A percentile compares a stretch with the other conserved stretches of the same genome.
These are phyloP conservation scores for Poecilia gillii DNA, from an alignment of 2,797 vertebrate genomes.

Conservation along the genomic window DNA sequence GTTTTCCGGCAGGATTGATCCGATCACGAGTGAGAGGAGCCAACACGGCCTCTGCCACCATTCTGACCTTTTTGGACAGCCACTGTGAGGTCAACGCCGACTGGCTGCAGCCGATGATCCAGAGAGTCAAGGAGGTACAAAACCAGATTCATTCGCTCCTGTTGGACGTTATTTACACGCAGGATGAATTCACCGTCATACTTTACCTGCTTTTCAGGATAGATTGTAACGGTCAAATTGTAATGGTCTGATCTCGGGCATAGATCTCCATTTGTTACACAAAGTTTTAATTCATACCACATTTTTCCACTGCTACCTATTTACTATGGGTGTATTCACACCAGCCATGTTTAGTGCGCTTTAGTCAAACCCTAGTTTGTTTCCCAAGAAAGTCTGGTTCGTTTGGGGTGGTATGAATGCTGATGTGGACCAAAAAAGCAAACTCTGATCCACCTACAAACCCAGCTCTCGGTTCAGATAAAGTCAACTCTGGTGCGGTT, in stretches of 20 bases:
- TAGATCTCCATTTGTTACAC: not conserved
- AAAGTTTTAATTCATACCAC: not conserved
- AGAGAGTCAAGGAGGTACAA: constrained; percentile 95
- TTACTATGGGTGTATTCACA: too few relatives aligned
- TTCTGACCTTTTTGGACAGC: constrained; percentile 97
- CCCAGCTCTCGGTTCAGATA: too few relatives aligned
- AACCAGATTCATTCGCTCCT: constrained; percentile 19
- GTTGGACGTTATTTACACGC: not conserved
- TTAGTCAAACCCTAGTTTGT: too few relatives aligned
- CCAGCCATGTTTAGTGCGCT: too few relatives aligned
- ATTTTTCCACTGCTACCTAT: not conserved
- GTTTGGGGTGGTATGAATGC: too few relatives aligned
- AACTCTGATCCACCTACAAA: too few relatives aligned
- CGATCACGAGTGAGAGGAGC: constrained; percentile 95
- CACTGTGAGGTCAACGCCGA: constrained; percentile 97
- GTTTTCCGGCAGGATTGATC: constrained; percentile 86
- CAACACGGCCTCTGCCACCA: constrained; percentile 84
- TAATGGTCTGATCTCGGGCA: not conserved
- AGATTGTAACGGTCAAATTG: not conserved
- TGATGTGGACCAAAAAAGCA: too few relatives aligned
- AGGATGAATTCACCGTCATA: constrained; percentile 6
- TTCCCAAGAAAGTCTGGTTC: too few relatives aligned
- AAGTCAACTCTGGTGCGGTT: too few relatives aligned
- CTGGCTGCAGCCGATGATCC: constrained; percentile 98
- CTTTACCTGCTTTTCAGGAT: not conserved